Evolutionary conservation across 2,888 invertebrate species (phyloP).

Genomic region (Tortricodes alternella): DNA sequence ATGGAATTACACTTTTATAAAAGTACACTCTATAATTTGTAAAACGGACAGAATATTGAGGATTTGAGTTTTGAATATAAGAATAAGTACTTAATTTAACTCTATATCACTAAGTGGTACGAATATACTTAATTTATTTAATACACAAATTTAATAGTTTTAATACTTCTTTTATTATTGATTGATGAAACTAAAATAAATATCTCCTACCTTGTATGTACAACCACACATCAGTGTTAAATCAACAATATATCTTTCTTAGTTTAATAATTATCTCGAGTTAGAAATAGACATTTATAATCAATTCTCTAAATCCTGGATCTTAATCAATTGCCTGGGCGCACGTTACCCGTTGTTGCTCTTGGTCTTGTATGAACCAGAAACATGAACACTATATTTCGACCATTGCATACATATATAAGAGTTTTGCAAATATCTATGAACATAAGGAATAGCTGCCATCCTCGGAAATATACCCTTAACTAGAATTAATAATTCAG

Average conservation of each 20-base stretch:
- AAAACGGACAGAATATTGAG: constrained; percentile 1
- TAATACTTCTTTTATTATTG: constrained; percentile 16
- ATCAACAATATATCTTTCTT: constrained; percentile 16
- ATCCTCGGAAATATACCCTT: too few relatives aligned
- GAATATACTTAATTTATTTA: constrained; percentile 10
- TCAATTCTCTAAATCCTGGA: constrained; percentile 14
- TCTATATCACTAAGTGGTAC: constrained; percentile 4
- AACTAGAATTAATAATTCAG: too few relatives aligned
- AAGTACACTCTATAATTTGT: background rate
- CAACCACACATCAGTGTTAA: constrained; percentile 15
- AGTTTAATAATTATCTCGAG: background rate
- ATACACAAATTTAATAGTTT: constrained; percentile 9
- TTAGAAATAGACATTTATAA: constrained; percentile 4
- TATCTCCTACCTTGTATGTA: constrained; percentile 18
- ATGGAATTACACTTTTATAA: background rate
- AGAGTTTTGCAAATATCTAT: too few relatives aligned
- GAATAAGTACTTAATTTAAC: constrained; percentile 14
- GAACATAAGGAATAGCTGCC: too few relatives aligned
- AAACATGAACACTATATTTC: too few relatives aligned
- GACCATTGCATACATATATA: too few relatives aligned
- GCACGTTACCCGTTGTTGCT: background rate
- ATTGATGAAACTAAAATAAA: constrained; percentile 19
- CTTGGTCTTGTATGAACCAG: background rate
- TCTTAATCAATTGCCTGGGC: constrained; percentile 6
- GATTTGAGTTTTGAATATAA: constrained; percentile 6